Percentiles rank a stretch among this genome's conserved stretches.
Evolutionary conservation across 1,140 invertebrate species (phyloP).

Genomic region (Drosophila nigrodunni): DNA sequence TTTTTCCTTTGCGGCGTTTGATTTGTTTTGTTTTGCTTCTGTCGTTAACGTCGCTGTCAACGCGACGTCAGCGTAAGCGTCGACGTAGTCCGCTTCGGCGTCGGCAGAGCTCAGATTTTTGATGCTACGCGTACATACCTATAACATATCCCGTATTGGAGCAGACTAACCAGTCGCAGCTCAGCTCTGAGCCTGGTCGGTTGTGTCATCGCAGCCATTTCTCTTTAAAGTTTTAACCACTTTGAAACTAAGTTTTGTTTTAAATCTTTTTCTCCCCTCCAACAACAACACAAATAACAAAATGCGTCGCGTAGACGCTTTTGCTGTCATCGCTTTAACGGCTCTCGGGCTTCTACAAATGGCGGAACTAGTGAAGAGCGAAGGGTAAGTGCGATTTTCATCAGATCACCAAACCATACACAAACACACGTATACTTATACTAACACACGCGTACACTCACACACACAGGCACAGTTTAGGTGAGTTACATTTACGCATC

Average conservation of each 20-base stretch:
- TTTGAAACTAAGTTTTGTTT: conserved; percentile 31
- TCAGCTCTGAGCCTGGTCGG: conserved; percentile 59
- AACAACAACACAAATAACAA: conserved; percentile 35
- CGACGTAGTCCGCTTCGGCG: conserved; percentile 4
- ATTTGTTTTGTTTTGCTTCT: conserved; percentile 27
- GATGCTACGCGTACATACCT: conserved; percentile 26
- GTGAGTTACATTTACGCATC: conserved; percentile 2
- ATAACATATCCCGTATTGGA: conserved; percentile 65
- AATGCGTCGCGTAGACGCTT: conserved; percentile 73
- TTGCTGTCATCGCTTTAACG: conserved; percentile 48
- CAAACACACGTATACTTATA: neutral
- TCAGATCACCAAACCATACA: neutral
- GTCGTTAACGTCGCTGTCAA: conserved; percentile 17
- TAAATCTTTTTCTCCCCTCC: conserved; percentile 20
- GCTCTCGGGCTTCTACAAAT: conserved; percentile 60
- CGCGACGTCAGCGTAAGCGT: neutral
- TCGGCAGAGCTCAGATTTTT: conserved; percentile 33
- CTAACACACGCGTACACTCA: neutral
- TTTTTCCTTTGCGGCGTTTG: neutral
- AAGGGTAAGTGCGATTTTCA: conserved; percentile 62
- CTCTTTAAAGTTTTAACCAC: neutral
- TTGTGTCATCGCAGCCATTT: conserved; percentile 54
- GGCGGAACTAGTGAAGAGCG: conserved; percentile 64
- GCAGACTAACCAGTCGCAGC: conserved; percentile 67
- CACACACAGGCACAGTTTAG: neutral